Conservation (phyloP, 2,797 vertebrate species). For the Cirrhinus mrigala region DNA sequence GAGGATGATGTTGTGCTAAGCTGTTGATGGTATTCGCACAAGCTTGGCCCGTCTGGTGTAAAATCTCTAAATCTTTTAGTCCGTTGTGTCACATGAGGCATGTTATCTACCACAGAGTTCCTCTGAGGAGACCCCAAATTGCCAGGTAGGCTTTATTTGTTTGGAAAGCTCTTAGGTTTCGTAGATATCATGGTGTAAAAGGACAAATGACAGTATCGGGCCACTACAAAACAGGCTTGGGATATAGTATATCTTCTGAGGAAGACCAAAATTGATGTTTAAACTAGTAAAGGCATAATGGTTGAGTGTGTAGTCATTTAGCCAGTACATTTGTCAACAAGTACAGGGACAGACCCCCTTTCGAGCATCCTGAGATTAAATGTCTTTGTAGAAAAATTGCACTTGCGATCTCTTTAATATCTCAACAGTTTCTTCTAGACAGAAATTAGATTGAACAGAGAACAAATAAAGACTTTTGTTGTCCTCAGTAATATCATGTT, state of each 20-base stretch:
- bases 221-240: neutral
- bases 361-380: neutral
- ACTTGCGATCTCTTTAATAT: neutral
- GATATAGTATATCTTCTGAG: neutral
- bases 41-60: slow-evolving; percentile 58
- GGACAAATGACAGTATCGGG: neutral
- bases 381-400: neutral
- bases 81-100: slow-evolving; percentile 67
- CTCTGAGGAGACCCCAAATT: slow-evolving; percentile 58
- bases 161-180: slow-evolving; percentile 56
- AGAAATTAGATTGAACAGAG: neutral
- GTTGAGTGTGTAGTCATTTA: neutral
- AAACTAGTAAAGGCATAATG: neutral
- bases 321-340: neutral
- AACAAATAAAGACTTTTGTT: neutral
- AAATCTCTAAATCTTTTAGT: slow-evolving; percentile 72
- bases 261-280: neutral
- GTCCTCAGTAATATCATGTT: neutral
- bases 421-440: neutral
- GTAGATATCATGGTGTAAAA: slow-evolving; percentile 21
- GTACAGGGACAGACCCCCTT: neutral
- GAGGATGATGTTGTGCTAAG: slow-evolving; percentile 21
- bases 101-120: slow-evolving; percentile 65
- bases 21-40: slow-evolving; percentile 47
- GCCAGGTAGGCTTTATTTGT: slow-evolving; percentile 37